A percentile compares a stretch with the other conserved stretches of the same genome.
Conservation (phyloP, 2,113 vertebrate species). For the Acinonyx jubatus region DNA sequence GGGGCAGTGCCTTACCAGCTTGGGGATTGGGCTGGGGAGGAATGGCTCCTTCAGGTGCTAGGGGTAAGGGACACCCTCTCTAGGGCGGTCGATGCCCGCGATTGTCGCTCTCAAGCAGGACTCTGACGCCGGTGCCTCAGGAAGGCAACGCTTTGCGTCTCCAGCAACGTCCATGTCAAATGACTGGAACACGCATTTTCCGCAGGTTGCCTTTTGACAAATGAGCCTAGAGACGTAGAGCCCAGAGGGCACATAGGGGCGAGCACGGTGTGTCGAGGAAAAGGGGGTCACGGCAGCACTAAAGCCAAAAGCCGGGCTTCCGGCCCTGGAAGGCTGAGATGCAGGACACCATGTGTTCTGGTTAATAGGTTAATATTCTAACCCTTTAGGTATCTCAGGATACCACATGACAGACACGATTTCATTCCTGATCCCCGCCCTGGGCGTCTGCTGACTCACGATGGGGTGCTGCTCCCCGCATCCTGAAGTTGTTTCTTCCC, state of each 20-base stretch:
- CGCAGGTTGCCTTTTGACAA: background rate
- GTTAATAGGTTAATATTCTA: accelerated
- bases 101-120: background rate
- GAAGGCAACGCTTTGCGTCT: background rate
- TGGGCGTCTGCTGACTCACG: accelerated
- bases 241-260: accelerated
- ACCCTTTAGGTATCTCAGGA: background rate
- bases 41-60: background rate
- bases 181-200: background rate
- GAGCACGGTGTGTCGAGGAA: background rate
- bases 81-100: accelerated
- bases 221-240: background rate
- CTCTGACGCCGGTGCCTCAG: accelerated
- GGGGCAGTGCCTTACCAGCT: background rate
- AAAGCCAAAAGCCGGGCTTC: accelerated
- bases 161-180: accelerated
- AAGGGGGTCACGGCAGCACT: accelerated
- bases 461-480: accelerated
- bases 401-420: accelerated
- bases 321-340: accelerated
- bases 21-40: background rate
- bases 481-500: background rate
- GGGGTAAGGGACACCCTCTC: background rate
- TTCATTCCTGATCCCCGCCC: background rate
- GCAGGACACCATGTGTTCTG: accelerated